These are phyloP conservation scores for Brachycybe producta DNA, from an alignment of 2,888 invertebrate species.

Conservation along the genomic window DNA sequence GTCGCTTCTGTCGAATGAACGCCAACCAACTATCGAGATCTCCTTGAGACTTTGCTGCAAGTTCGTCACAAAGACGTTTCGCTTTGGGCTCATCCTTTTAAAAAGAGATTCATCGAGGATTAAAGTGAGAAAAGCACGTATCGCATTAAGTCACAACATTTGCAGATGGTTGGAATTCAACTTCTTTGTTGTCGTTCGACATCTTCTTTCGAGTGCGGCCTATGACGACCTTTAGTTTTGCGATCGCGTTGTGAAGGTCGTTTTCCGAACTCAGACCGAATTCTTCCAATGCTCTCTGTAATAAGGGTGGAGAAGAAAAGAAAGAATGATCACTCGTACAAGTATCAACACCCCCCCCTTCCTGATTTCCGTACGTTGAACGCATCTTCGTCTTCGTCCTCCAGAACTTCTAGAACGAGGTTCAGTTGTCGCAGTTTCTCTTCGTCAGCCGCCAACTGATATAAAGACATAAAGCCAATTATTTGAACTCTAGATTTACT, in stretches of 20 bases:
- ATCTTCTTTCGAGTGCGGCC: slow-evolving; percentile 66
- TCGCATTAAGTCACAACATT: not conserved
- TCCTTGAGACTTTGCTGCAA: slow-evolving; percentile 38
- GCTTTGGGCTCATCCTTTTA: slow-evolving; percentile 24
- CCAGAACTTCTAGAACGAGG: slow-evolving; percentile 59
- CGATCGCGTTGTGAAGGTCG: slow-evolving; percentile 64
- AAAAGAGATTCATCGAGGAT: not conserved
- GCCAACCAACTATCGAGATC: slow-evolving; percentile 44
- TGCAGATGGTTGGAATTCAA: slow-evolving; percentile 32
- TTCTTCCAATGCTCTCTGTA: slow-evolving; percentile 55
- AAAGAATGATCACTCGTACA: not conserved
- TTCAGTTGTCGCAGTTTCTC: slow-evolving; percentile 64
- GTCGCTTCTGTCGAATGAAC: slow-evolving; percentile 40
- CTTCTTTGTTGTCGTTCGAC: slow-evolving; percentile 51
- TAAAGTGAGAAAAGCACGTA: not conserved
- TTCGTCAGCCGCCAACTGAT: slow-evolving; percentile 67
- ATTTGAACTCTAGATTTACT: not conserved
- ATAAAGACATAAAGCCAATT: slow-evolving; percentile 19
- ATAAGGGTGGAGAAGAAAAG: not conserved
- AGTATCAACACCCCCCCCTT: not conserved
- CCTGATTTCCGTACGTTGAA: slow-evolving; percentile 34
- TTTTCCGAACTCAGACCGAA: slow-evolving; percentile 60
- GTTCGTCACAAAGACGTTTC: slow-evolving; percentile 22
- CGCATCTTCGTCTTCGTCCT: slow-evolving; percentile 57
- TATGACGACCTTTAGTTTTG: slow-evolving; percentile 53